These are phyloP conservation scores for Drosophila athabasca DNA, from an alignment of 1,140 invertebrate species.

Conservation along the genomic window DNA sequence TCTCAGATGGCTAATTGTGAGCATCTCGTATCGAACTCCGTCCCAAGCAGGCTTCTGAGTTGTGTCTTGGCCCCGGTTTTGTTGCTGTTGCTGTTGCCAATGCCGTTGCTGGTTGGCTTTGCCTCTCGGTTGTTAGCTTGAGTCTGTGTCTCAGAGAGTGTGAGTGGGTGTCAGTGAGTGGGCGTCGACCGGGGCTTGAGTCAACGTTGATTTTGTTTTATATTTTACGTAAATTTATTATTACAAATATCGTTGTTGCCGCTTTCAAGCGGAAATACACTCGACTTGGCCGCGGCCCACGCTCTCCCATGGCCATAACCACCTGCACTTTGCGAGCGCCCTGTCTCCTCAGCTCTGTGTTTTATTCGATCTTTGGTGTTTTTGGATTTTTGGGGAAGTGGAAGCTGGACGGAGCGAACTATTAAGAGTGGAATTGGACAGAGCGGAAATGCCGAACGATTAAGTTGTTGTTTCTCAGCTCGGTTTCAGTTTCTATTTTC, in stretches of 20 bases:
- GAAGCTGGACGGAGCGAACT: constrained; percentile 59
- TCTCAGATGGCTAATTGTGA: constrained; percentile 73
- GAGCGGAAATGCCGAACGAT: constrained; percentile 73
- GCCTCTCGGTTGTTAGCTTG: constrained; percentile 32
- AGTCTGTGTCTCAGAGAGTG: constrained; percentile 17
- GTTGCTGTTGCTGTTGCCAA: constrained; percentile 14
- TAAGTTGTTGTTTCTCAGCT: constrained; percentile 68
- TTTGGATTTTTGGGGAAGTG: constrained; percentile 52
- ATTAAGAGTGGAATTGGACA: constrained; percentile 51
- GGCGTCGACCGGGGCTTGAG: constrained; percentile 36
- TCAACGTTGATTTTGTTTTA: constrained; percentile 76
- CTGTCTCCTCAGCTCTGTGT: constrained; percentile 45
- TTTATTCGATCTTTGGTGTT: constrained; percentile 14
- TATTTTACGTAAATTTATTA: constrained; percentile 80
- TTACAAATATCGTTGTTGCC: constrained; percentile 80
- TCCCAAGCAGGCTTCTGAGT: constrained; percentile 53
- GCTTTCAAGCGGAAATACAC: constrained; percentile 80
- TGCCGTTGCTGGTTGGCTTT: constrained; percentile 23
- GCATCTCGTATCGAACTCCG: constrained; percentile 43
- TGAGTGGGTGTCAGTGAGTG: constrained; percentile 41
- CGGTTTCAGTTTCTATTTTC: constrained; percentile 19
- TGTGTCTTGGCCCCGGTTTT: constrained; percentile 50
- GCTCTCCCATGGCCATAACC: constrained; percentile 56
- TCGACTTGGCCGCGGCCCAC: constrained; percentile 67
- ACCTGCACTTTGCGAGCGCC: constrained; percentile 64